Conservation (phyloP, 2,797 vertebrate species). For the Sebastes aleutianus region DNA sequence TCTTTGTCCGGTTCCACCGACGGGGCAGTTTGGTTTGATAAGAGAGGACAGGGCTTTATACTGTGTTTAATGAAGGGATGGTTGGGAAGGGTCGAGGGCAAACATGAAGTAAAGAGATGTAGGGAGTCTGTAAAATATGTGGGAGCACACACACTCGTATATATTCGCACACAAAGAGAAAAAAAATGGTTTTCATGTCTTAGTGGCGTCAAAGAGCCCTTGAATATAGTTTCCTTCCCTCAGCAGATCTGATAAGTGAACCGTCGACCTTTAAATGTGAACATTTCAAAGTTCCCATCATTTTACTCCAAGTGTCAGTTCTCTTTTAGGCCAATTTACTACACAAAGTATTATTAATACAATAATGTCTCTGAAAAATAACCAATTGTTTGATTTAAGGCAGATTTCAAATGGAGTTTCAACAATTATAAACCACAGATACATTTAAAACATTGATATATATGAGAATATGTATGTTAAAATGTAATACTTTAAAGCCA, state of each 20-base stretch:
- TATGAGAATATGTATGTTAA: background rate
- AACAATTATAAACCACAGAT: background rate
- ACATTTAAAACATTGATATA: background rate
- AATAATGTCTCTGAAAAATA: background rate
- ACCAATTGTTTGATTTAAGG: background rate
- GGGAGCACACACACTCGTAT: background rate
- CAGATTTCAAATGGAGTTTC: background rate
- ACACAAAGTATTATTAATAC: background rate
- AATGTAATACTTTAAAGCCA: background rate
- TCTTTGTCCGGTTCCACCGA: background rate
- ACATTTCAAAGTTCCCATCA: background rate
- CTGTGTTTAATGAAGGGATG: background rate
- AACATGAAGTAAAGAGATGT: background rate
- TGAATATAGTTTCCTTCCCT: background rate
- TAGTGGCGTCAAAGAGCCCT: background rate
- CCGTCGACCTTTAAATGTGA: background rate
- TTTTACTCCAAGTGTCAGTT: background rate
- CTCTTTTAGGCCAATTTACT: background rate
- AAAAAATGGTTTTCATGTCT: background rate
- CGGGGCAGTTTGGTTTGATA: background rate
- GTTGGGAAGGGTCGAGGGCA: background rate
- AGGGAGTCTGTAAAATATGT: background rate
- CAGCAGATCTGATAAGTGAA: conserved; percentile 9
- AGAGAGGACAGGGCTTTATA: background rate
- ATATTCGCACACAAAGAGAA: background rate